phyloP scores from a whole-genome alignment of 1,140 invertebrate species.

The Caenorhabditis briggsae region DNA sequence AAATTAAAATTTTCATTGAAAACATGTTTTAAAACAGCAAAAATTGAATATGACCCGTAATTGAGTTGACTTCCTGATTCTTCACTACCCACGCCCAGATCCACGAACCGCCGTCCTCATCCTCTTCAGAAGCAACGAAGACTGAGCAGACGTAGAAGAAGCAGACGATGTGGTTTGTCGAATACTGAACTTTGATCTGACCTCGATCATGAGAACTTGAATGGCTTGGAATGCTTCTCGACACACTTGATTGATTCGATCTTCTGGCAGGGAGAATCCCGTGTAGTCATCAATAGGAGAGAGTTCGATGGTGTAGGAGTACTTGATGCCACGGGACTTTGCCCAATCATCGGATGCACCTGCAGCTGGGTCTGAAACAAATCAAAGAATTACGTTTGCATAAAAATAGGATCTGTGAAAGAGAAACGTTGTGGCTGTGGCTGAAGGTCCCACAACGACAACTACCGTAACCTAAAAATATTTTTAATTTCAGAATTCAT shows the following conservation, averaged over 20 bases:
- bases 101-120: background rate
- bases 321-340: conserved; percentile 78
- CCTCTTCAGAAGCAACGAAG: background rate
- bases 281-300: conserved; percentile 62
- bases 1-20: background rate
- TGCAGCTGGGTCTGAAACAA: conserved; percentile 71
- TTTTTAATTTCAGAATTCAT: too few species aligned
- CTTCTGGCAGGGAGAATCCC: conserved; percentile 54
- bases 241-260: conserved; percentile 40
- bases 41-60: background rate
- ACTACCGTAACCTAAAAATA: too few species aligned
- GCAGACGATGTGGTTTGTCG: background rate
- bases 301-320: conserved; percentile 79
- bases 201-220: conserved; percentile 43
- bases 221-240: conserved; percentile 41
- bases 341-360: conserved; percentile 77
- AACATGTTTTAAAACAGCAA: conserved; percentile 8
- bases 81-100: conserved; percentile 12
- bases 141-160: conserved; percentile 13
- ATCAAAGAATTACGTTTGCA: too few species aligned
- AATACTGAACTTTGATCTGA: background rate
- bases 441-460: too few species aligned
- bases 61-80: conserved; percentile 10
- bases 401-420: background rate
- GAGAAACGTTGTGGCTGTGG: too few species aligned